Percentiles rank a stretch among this genome's conserved stretches.
Evolutionary conservation across 2,888 invertebrate genomes (phyloP).

Genomic region (Chironomus riparius): DNA sequence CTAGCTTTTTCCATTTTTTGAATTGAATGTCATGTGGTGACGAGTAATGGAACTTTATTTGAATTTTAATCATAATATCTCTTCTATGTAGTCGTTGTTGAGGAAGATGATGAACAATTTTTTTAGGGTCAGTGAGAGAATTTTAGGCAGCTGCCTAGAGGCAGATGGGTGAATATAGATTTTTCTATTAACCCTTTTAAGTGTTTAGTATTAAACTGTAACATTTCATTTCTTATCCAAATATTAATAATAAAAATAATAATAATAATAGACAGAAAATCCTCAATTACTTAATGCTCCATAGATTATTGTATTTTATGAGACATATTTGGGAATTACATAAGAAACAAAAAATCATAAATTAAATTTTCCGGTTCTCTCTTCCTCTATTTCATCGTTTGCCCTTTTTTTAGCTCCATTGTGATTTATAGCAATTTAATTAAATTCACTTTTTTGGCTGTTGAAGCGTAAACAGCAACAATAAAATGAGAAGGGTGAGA

Average conservation of each 20-base stretch:
- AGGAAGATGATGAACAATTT: not conserved
- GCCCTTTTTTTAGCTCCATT: not conserved
- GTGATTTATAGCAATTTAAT: conserved; percentile 24
- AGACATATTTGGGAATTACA: no score
- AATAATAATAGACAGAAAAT: no score
- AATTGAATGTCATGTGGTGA: conserved; percentile 21
- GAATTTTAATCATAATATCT: conserved; percentile 3
- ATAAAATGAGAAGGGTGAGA: not conserved
- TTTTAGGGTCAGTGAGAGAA: not conserved
- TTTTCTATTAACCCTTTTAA: no score
- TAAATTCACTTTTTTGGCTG: conserved; percentile 8
- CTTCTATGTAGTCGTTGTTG: not conserved
- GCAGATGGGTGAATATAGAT: not conserved
- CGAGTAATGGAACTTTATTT: conserved; percentile 16
- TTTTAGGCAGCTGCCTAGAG: not conserved
- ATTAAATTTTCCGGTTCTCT: no score
- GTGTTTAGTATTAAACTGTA: no score
- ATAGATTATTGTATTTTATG: no score
- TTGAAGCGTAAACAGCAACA: not conserved
- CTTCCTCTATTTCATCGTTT: not conserved
- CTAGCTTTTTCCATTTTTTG: not conserved
- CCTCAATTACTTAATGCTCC: no score
- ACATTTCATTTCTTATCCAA: no score
- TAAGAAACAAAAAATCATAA: no score
- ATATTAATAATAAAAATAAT: no score